Conservation (phyloP, 2,113 vertebrate species). For the Sula dactylatra region DNA sequence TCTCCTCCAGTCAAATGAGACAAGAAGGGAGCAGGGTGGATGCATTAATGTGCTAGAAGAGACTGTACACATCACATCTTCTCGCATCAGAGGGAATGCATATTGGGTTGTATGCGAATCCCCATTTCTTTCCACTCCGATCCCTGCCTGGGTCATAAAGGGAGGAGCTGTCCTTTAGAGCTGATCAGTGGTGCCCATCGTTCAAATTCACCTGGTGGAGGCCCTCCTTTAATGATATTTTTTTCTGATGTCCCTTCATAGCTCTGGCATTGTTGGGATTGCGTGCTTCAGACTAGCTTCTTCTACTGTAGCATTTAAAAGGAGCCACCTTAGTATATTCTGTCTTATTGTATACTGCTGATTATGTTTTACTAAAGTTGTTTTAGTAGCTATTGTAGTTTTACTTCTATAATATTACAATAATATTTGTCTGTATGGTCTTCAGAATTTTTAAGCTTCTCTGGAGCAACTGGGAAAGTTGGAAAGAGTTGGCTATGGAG, state of each 20-base stretch:
- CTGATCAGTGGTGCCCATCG: not conserved
- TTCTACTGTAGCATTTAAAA: not conserved
- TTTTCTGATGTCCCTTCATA: not conserved
- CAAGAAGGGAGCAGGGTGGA: not conserved
- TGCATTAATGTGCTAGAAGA: not conserved
- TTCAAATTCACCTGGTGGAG: not conserved
- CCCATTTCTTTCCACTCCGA: not conserved
- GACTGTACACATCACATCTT: not conserved
- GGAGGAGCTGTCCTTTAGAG: not conserved
- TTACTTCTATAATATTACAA: not conserved
- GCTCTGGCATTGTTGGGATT: not conserved
- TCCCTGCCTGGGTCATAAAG: not conserved
- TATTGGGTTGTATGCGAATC: not conserved
- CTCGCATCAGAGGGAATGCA: not conserved
- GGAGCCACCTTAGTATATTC: not conserved
- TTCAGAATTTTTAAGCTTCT: not conserved
- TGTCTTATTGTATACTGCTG: not conserved
- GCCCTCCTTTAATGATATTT: not conserved
- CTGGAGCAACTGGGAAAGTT: not conserved
- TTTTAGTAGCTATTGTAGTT: not conserved
- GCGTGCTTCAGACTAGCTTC: not conserved
- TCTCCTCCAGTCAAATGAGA: not conserved
- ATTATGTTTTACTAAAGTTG: not conserved
- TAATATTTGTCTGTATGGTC: not conserved
- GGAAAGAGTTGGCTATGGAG: not conserved